Conservation (phyloP, 2,888 invertebrate genomes). For the Helicoverpa assulta region DNA sequence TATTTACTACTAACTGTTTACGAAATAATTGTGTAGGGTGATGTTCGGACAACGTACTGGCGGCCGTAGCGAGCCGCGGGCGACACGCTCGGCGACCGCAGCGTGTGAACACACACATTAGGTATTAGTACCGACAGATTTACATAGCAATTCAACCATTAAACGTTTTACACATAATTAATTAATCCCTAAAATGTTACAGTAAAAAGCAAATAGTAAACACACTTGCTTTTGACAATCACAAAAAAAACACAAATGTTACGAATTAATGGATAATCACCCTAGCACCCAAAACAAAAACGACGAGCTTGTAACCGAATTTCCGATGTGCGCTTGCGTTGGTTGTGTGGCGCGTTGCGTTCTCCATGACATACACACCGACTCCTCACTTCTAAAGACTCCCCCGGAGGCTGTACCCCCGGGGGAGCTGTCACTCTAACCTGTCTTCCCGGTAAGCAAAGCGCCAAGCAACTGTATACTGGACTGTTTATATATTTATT, state of each 20-base stretch:
- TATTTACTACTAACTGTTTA: conserved; percentile 24
- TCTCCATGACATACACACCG: conserved; percentile 6
- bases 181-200: neutral
- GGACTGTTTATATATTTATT: conserved; percentile 70
- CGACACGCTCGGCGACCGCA: conserved; percentile 3
- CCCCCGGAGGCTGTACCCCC: conserved; percentile 34
- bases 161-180: conserved; percentile 6
- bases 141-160: conserved; percentile 22
- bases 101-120: too few species aligned
- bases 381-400: conserved; percentile 10
- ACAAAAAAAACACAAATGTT: neutral
- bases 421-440: conserved; percentile 5
- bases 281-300: conserved; percentile 13
- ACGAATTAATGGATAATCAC: neutral
- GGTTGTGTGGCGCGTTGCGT: conserved; percentile 60
- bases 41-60: conserved; percentile 11
- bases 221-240: neutral
- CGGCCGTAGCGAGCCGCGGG: neutral
- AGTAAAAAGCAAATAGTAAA: neutral
- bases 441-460: conserved; percentile 56
- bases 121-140: conserved; percentile 16
- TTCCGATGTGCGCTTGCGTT: conserved; percentile 61
- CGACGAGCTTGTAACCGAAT: conserved; percentile 50
- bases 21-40: conserved; percentile 2
- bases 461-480: conserved; percentile 66